phyloP scores from a whole-genome alignment of 2,113 vertebrate species.

The Indicator indicator region DNA sequence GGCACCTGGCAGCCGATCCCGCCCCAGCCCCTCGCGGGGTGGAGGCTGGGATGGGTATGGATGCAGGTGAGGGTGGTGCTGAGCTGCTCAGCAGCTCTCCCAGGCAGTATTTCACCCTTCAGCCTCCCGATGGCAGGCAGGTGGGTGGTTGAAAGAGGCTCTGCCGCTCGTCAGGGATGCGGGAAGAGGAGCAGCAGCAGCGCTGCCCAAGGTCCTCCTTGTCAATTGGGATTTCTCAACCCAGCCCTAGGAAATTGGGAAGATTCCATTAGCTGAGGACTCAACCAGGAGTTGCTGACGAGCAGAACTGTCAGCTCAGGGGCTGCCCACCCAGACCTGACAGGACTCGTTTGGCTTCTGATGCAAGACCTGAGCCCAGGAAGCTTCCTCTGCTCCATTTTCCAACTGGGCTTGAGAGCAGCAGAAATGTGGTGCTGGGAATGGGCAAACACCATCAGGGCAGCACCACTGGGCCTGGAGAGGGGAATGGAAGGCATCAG shows the following conservation, averaged over 20 bases:
- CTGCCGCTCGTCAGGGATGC: too few species aligned
- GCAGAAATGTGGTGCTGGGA: background rate
- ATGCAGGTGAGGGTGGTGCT: fast-evolving
- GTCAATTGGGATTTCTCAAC: background rate
- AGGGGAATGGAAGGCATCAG: too few species aligned
- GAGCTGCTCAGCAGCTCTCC: fast-evolving
- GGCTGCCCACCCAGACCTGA: constrained; percentile 43
- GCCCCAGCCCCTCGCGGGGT: background rate
- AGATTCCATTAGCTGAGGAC: background rate
- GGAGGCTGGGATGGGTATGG: background rate
- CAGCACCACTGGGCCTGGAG: too few species aligned
- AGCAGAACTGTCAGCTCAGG: constrained; percentile 8
- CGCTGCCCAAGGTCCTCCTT: background rate
- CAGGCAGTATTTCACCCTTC: background rate
- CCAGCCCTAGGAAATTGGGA: background rate
- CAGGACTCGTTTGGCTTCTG: background rate
- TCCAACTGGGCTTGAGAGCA: background rate
- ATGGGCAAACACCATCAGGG: background rate
- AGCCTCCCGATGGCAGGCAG: too few species aligned
- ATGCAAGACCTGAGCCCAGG: constrained; percentile 5
- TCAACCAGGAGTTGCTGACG: constrained; percentile 30
- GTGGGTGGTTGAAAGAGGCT: too few species aligned
- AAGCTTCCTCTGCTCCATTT: background rate
- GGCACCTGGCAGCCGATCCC: background rate
- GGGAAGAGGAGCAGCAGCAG: background rate